Base-by-base conservation (phyloP, 2,797 vertebrate genomes). In the Platyrinchus mystaceus region DNA sequence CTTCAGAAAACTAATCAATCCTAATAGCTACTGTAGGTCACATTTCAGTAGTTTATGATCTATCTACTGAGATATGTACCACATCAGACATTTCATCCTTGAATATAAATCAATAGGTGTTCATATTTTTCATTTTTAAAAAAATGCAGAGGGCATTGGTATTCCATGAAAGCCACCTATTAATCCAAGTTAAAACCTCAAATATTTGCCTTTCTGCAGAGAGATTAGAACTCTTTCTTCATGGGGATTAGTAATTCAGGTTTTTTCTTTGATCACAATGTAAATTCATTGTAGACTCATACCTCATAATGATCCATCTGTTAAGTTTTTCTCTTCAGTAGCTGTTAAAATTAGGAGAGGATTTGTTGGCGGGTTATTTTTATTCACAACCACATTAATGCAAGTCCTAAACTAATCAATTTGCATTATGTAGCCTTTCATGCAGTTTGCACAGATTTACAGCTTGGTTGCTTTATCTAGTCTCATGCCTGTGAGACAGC, bases 291-390 rank as follows among this genome's bases (percentile, higher is more conserved):
- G 96, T 80, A 95, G 95, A 86, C 39, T 82, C 63, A 62, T 75
- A 84, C 95, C 97, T 98, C 97, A 78, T 96, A 96, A 98, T 77
- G 95, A 98, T 95, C 96, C 67, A 96, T 97, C 98, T 97, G 97
- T 96, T 97, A 97, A 93, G 93, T 97, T 96, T 96, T 97, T 94
- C 95, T 97, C 94, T 91, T 98, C 97, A 97, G 94, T 97, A 94
- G 93, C 94, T 97, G 96, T 97, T 98, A 97, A 98, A 98, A 99
- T 98, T 98, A 98, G 98, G 97, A 97, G 91, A 98, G 98, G 98
- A 94, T 98, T 98, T 97, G 97, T 97, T 97, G 94, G 97, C 90
- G 84, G 91, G 97, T 97, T 97, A 97, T 98, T 98, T 97, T 97
- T 97, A 97, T 96, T 98, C 97, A 97, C 84, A 96, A 93, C 58